Percentiles rank a stretch among this genome's conserved stretches.
phyloP scores from a whole-genome alignment of 2,797 vertebrate species.

The Neopelma chrysocephalum region DNA sequence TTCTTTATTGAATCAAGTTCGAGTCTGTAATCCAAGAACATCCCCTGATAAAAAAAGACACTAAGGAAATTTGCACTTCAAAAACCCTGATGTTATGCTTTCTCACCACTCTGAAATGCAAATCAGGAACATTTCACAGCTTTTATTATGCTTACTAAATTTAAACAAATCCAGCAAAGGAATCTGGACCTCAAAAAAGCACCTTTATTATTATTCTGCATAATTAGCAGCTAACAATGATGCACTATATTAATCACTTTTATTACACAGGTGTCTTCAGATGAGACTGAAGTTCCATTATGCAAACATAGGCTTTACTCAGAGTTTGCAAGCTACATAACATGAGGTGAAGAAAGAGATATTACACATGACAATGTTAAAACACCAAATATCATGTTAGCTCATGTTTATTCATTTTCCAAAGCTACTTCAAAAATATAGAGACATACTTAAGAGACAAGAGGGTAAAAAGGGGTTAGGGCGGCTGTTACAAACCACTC shows the following conservation, averaged over 20 bases:
- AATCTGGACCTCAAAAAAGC: not conserved
- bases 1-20: not conserved
- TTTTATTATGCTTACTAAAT: constrained; percentile 21
- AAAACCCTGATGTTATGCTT: not conserved
- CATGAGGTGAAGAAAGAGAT: not conserved
- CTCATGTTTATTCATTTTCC: not conserved
- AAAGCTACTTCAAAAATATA: not conserved
- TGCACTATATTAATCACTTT: not conserved
- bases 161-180: not conserved
- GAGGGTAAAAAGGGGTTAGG: not conserved
- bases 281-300: not conserved
- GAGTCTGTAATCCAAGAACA: not conserved
- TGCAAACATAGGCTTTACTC: not conserved
- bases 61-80: constrained; percentile 28
- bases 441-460: not conserved
- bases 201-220: not conserved
- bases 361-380: not conserved
- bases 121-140: not conserved
- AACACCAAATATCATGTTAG: not conserved
- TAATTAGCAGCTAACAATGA: not conserved
- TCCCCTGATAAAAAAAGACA: not conserved
- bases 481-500: fast-evolving
- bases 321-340: not conserved
- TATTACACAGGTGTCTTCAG: not conserved
- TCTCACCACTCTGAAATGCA: constrained; percentile 20